Conservation (phyloP, 2,113 vertebrate genomes). For the Bufo bufo region DNA sequence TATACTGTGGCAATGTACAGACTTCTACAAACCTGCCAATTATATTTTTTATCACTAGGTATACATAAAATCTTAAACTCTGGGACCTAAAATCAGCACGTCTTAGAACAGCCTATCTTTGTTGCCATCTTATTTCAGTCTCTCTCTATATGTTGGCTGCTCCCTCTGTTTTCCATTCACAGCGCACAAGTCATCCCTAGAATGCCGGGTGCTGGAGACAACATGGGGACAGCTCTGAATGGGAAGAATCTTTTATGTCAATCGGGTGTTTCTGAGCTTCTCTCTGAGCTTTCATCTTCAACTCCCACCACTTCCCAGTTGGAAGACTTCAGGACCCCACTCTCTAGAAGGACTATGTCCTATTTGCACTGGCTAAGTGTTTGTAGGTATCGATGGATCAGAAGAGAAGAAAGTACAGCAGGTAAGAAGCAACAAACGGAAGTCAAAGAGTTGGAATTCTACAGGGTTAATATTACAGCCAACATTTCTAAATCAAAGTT, state of each 20-base stretch:
- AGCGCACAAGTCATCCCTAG: slow-evolving; percentile 17
- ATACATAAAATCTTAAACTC: not conserved
- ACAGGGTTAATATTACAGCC: not conserved
- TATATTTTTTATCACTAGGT: not conserved
- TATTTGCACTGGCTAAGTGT: not conserved
- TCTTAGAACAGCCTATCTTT: not conserved
- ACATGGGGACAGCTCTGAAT: slow-evolving; percentile 21
- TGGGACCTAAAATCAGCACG: not conserved
- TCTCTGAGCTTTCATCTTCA: slow-evolving; percentile 4
- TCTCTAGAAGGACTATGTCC: not conserved
- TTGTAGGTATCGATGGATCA: not conserved
- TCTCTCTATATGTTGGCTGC: not conserved
- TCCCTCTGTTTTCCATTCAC: not conserved
- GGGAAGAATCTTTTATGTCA: slow-evolving; percentile 33
- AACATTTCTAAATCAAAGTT: no score
- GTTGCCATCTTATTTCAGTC: slow-evolving; percentile 24
- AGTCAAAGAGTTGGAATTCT: not conserved
- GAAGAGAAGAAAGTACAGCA: not conserved
- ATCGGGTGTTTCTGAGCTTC: slow-evolving; percentile 32
- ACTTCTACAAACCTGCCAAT: not conserved
- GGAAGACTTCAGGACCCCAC: not conserved
- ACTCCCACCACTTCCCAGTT: not conserved
- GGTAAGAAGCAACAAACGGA: not conserved
- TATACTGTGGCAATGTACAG: not conserved
- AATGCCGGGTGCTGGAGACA: slow-evolving; percentile 34